Percentiles rank a stretch among this genome's conserved stretches.
Conservation (phyloP, 2,113 vertebrate species). For the Lasiurus borealis region DNA sequence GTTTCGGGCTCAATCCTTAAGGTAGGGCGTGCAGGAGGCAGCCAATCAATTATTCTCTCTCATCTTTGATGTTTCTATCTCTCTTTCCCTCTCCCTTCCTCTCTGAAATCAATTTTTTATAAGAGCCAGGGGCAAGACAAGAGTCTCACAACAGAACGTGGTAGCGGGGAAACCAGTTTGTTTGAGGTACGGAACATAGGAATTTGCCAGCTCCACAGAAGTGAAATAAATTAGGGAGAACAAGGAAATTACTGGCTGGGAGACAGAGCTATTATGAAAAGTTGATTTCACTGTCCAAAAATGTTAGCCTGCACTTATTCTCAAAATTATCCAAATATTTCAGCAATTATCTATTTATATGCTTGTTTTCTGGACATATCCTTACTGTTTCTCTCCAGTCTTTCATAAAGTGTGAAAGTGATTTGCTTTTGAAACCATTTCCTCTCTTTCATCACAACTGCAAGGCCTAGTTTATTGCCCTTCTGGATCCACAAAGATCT, state of each 20-base stretch:
- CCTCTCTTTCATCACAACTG: not conserved
- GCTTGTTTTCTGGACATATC: conserved; percentile 71
- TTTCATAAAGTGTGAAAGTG: conserved; percentile 23
- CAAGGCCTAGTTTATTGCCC: not conserved
- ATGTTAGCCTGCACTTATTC: conserved; percentile 78
- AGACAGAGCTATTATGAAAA: conserved; percentile 77
- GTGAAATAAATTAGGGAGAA: conserved; percentile 80
- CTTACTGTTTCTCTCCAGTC: conserved; percentile 36
- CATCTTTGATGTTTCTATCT: too few species aligned
- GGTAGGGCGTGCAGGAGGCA: too few species aligned
- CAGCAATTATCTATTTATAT: conserved; percentile 79
- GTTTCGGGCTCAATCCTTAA: too few species aligned
- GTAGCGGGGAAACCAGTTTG: conserved; percentile 32
- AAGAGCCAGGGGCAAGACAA: conserved; percentile 26
- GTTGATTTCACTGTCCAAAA: conserved; percentile 81
- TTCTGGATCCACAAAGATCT: not conserved
- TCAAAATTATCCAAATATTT: conserved; percentile 80
- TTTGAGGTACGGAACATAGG: not conserved
- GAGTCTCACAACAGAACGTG: conserved; percentile 1
- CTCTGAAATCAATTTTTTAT: not conserved
- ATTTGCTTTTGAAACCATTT: conserved; percentile 53
- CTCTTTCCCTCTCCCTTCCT: too few species aligned
- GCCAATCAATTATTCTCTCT: too few species aligned
- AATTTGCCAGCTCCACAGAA: conserved; percentile 66
- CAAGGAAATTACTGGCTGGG: conserved; percentile 78